Conservation (phyloP, 2,888 invertebrate species). For the Macaria notata region DNA sequence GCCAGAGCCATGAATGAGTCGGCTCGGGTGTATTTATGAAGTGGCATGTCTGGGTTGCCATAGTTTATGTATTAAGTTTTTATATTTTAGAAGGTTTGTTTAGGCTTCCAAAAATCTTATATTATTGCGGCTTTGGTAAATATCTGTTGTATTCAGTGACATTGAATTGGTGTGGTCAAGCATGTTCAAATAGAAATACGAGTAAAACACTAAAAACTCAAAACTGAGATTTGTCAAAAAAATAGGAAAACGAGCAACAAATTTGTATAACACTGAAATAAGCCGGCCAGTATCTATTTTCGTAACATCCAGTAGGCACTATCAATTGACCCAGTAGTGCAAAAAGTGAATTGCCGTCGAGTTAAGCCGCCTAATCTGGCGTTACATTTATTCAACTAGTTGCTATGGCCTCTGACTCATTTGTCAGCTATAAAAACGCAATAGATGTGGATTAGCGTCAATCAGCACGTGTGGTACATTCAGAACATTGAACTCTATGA, state of each 20-base stretch:
- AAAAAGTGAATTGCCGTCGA: conserved; percentile 12
- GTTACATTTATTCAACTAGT: conserved; percentile 13
- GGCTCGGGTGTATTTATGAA: conserved; percentile 38
- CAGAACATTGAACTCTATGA: conserved; percentile 45
- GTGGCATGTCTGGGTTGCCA: conserved; percentile 8
- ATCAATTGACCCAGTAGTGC: conserved; percentile 6
- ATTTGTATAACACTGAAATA: too few species aligned
- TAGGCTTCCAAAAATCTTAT: too few species aligned
- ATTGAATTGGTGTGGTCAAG: too few species aligned
- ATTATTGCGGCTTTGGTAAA: too few species aligned
- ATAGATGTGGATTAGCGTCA: conserved; percentile 43
- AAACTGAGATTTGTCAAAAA: too few species aligned
- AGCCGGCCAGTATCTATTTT: too few species aligned
- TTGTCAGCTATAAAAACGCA: conserved; percentile 35
- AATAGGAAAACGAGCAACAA: too few species aligned
- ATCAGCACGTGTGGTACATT: conserved; percentile 45
- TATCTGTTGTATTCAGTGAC: too few species aligned
- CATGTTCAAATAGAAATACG: too few species aligned
- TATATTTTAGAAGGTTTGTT: too few species aligned
- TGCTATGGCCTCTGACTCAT: conserved; percentile 25
- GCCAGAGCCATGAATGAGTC: conserved; percentile 49
- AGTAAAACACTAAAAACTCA: too few species aligned
- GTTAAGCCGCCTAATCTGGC: conserved; percentile 20
- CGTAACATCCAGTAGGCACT: neutral
- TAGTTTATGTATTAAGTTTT: too few species aligned